Base-by-base conservation (phyloP, 1,140 invertebrate species). In the Diprion similis region DNA sequence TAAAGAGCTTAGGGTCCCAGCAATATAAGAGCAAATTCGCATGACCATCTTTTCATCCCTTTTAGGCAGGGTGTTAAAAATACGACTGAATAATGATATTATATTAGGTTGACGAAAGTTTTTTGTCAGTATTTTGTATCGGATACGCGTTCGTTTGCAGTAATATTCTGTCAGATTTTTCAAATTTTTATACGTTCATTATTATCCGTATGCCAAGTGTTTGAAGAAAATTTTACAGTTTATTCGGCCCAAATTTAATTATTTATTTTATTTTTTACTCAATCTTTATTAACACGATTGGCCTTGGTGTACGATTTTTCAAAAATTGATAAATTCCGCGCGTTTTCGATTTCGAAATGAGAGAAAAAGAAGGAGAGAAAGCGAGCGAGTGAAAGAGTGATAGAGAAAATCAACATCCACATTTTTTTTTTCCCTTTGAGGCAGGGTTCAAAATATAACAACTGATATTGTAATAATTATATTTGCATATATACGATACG, bases 21-120 rank as follows among this genome's bases (percentile, higher is more conserved):
- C 72, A 75, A 75, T 70, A 37, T 37, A 37, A 83, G 81, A 83
- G 81, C 81, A 81, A 80, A 77, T 75, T 79, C 69, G 78, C 82
- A 83, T 84, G 82, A 84, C 81, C 82, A 84, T 75, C 83, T 81
- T 78, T 64, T 77, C 72, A 77, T 81, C 81, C 81, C 82, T 83
- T 85, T 85, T 72, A 83, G 77, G 80, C 83, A 85, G 83, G 83
- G 83, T 85, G 78, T 76, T 81, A 85, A 45, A 70, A 74, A 78
- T 71, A 73, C 72, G 74, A 76, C 76, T 83, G 82, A 84, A 59
- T 82, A 85, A 83, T 85, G 83, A 83, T 84, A 59, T 59, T 59
- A 59, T 59, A 59, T 59, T 59, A 59, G 11, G 51, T 59, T 59
- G 51, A 59, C n/a, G n/a, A 59, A 9, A 59, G 51, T 59, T 4